Conservation (phyloP, 2,888 invertebrate species). For the Embidobia sp. region DNA sequence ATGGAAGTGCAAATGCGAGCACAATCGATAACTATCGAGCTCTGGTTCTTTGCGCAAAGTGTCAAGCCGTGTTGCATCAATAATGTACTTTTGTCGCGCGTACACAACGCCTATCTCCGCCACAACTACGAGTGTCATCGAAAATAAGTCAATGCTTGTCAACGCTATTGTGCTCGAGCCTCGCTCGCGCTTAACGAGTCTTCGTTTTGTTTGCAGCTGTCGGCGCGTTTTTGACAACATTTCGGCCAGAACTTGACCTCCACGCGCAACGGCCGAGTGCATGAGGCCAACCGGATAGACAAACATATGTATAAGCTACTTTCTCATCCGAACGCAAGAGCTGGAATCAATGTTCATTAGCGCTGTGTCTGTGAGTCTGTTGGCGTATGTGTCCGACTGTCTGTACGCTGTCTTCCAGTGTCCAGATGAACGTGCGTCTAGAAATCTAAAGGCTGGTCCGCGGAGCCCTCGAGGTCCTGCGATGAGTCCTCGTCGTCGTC, state of each 20-base stretch:
- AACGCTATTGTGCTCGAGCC: conserved; percentile 37
- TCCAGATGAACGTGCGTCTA: conserved; percentile 80
- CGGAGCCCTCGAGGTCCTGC: conserved; percentile 89
- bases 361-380: conserved; percentile 27
- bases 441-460: conserved; percentile 89
- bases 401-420: not conserved
- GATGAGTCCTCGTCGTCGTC: conserved; percentile 90
- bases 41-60: conserved; percentile 36
- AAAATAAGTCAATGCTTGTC: conserved; percentile 39
- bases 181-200: too few relatives aligned
- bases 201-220: too few relatives aligned
- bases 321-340: conserved; percentile 43
- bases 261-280: conserved; percentile 73
- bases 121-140: conserved; percentile 43
- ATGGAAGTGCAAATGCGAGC: conserved; percentile 32
- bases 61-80: conserved; percentile 52
- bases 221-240: not conserved
- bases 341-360: conserved; percentile 41
- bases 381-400: conserved; percentile 13
- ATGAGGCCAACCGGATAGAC: conserved; percentile 64
- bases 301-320: conserved; percentile 58
- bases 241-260: conserved; percentile 59
- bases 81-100: conserved; percentile 48
- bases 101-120: conserved; percentile 33
- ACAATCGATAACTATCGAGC: conserved; percentile 58